phyloP scores from a whole-genome alignment of 2,113 vertebrate genomes.

The Seriola dumerili region DNA sequence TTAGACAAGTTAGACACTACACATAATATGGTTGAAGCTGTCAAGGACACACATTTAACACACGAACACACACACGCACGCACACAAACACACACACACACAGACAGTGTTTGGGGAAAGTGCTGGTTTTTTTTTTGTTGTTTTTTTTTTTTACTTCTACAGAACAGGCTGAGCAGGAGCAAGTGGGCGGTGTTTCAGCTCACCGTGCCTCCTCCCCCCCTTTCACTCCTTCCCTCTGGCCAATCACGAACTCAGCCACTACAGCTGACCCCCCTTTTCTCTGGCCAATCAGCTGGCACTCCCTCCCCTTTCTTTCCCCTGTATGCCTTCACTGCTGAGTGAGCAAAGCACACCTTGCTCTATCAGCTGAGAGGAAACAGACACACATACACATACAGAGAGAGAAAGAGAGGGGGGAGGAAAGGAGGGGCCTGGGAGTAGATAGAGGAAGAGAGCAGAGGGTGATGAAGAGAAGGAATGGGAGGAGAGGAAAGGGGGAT shows the following conservation, averaged over 20 bases:
- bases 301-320: constrained; percentile 40
- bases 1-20: neutral
- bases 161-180: constrained; percentile 75
- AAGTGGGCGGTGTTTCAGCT: constrained; percentile 66
- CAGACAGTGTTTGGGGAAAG: constrained; percentile 18
- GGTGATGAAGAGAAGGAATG: constrained; percentile 54
- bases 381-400: constrained; percentile 50
- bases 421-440: constrained; percentile 53
- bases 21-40: constrained; percentile 36
- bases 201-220: neutral
- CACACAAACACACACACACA: too few relatives aligned
- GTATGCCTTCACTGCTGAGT: constrained; percentile 84
- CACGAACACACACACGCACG: neutral
- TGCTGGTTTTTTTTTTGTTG: neutral
- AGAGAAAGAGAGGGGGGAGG: constrained; percentile 24
- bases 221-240: constrained; percentile 40
- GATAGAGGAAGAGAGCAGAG: constrained; percentile 54
- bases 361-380: constrained; percentile 85
- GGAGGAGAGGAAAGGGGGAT: constrained; percentile 48
- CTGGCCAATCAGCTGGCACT: constrained; percentile 58
- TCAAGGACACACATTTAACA: constrained; percentile 20
- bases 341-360: constrained; percentile 81
- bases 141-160: constrained; percentile 44
- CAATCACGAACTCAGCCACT: constrained; percentile 70
- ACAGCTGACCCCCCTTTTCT: constrained; percentile 62